These are phyloP conservation scores for Upupa epops DNA, from an alignment of 2,113 vertebrate genomes.

Conservation along the genomic window DNA sequence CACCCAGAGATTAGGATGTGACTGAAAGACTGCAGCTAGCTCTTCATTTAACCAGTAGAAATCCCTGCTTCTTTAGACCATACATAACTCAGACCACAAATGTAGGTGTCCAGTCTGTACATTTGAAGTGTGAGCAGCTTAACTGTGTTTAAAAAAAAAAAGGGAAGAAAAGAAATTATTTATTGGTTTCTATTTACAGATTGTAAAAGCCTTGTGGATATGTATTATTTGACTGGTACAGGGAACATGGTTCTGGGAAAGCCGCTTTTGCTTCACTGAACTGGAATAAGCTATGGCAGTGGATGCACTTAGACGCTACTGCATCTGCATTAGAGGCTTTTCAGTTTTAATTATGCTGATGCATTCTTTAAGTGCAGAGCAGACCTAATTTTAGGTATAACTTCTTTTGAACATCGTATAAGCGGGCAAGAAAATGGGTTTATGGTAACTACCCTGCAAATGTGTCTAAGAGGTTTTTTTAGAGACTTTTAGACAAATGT, in stretches of 20 bases:
- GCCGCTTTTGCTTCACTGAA: constrained; percentile 12
- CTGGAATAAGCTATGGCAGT: constrained; percentile 17
- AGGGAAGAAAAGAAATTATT: background rate
- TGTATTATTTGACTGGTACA: background rate
- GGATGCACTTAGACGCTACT: constrained; percentile 6
- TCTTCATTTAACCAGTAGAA: background rate
- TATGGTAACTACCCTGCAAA: background rate
- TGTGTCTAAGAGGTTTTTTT: background rate
- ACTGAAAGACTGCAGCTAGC: background rate
- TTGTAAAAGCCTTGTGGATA: background rate
- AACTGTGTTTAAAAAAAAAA: background rate
- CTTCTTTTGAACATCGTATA: background rate
- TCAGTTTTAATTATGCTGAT: constrained; percentile 35
- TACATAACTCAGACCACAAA: background rate
- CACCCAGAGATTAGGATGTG: fast-evolving
- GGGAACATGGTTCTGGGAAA: background rate
- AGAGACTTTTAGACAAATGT: background rate
- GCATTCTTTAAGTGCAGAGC: background rate
- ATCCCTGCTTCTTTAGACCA: background rate
- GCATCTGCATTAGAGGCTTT: constrained; percentile 9
- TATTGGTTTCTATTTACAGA: background rate
- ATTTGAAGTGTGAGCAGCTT: background rate
- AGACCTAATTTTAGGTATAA: constrained; percentile 13
- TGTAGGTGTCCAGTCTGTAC: background rate
- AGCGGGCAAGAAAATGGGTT: background rate